Percentiles rank a stretch among this genome's conserved stretches.
phyloP scores from a whole-genome alignment of 2,888 invertebrate genomes.

The Conomelus anceps region DNA sequence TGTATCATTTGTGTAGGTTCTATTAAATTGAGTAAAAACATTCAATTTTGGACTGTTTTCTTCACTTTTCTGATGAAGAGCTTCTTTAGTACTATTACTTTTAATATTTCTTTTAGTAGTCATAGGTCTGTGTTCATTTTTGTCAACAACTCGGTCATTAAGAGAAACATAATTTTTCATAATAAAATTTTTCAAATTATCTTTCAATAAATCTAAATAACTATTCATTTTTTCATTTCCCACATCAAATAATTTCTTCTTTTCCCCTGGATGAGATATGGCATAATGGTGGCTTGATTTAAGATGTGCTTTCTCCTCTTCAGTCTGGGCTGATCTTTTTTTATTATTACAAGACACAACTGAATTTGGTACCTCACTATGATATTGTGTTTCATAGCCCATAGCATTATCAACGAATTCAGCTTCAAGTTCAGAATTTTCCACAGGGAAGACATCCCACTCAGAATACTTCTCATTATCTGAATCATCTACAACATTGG shows the following conservation, averaged over 20 bases:
- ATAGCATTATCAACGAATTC: not conserved
- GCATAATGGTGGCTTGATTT: not conserved
- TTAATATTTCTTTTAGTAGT: not conserved
- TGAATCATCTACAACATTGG: not conserved
- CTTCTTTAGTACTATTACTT: not conserved
- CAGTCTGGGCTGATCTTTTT: not conserved
- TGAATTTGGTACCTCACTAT: not conserved
- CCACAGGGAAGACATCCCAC: not conserved
- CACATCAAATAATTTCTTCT: not conserved
- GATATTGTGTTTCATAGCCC: not conserved
- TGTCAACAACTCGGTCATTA: not conserved
- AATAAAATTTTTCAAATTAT: not conserved
- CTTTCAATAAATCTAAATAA: not conserved
- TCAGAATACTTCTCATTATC: not conserved
- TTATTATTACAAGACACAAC: not conserved
- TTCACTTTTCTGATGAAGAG: not conserved
- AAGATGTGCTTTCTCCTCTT: not conserved
- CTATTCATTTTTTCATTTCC: not conserved
- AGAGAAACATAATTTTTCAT: not conserved
- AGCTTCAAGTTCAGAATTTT: not conserved
- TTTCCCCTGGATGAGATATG: not conserved
- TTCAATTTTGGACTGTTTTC: not conserved
- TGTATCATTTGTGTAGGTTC: not conserved
- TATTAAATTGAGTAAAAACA: not conserved
- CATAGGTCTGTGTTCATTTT: not conserved